These are phyloP conservation scores for Eueides isabella DNA, from an alignment of 1,140 invertebrate genomes.

Conservation along the genomic window DNA sequence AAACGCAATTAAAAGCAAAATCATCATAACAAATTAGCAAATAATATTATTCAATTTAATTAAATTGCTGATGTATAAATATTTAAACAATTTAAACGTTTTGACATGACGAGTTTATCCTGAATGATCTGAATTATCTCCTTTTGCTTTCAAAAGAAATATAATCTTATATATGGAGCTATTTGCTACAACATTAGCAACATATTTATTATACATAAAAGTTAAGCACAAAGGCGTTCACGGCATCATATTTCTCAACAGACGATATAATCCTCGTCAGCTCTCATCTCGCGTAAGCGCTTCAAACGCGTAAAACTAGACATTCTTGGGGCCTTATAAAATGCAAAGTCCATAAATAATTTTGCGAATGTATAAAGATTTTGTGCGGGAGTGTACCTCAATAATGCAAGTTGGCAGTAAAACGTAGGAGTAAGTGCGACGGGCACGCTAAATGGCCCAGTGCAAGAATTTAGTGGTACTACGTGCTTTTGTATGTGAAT, in stretches of 20 bases:
- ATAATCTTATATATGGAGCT: too few species aligned
- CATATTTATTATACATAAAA: not conserved
- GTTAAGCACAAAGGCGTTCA: not conserved
- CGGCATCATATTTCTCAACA: conserved; percentile 5
- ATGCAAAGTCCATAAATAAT: conserved; percentile 60
- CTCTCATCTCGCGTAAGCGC: conserved; percentile 29
- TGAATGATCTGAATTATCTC: too few species aligned
- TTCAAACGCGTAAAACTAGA: conserved; percentile 33
- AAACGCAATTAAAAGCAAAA: too few species aligned
- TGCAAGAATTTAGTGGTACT: conserved; percentile 64
- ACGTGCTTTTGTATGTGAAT: conserved; percentile 69
- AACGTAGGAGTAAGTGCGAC: conserved; percentile 62
- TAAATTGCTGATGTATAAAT: too few species aligned
- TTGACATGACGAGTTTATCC: too few species aligned
- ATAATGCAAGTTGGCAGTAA: conserved; percentile 67
- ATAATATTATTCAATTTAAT: too few species aligned
- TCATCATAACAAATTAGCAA: too few species aligned
- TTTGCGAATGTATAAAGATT: conserved; percentile 60
- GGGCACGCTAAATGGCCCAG: conserved; percentile 65
- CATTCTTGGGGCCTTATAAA: conserved; percentile 41
- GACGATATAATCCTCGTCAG: conserved; percentile 9
- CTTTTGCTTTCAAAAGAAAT: too few species aligned
- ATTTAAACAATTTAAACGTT: too few species aligned
- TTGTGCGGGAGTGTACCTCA: conserved; percentile 52
- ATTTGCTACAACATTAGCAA: not conserved